phyloP scores from a whole-genome alignment of 2,888 invertebrate genomes.

The Sarcophaga carnaria region DNA sequence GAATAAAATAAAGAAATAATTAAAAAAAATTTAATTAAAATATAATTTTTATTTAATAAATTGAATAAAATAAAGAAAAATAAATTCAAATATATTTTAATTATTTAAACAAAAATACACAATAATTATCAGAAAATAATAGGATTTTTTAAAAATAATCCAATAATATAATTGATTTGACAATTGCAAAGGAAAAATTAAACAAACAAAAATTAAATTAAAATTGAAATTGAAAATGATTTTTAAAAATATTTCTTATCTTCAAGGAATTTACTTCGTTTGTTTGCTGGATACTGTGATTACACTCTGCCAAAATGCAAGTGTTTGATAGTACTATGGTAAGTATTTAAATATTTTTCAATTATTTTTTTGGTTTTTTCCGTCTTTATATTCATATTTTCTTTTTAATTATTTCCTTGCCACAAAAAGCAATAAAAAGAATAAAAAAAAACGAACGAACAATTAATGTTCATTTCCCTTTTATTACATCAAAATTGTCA shows the following conservation, averaged over 20 bases:
- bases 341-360: slow-evolving; percentile 70
- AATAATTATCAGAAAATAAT: neutral
- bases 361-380: neutral
- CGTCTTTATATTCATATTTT: too few species aligned
- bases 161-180: too few species aligned
- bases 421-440: too few species aligned
- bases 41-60: too few species aligned
- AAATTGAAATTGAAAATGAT: neutral
- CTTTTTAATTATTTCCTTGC: too few species aligned
- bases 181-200: too few species aligned
- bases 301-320: slow-evolving; percentile 73
- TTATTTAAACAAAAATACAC: neutral
- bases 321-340: slow-evolving; percentile 79
- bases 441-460: too few species aligned
- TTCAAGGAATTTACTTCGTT: slow-evolving; percentile 31
- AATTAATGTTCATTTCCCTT: too few species aligned
- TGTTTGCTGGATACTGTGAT: slow-evolving; percentile 1
- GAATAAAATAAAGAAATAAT: too few species aligned
- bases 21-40: too few species aligned
- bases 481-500: neutral
- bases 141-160: neutral
- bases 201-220: too few species aligned
- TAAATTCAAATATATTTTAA: neutral
- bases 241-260: neutral
- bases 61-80: too few species aligned